Evolutionary conservation across 2,888 invertebrate species (phyloP), one percentile per base, ranked within the genome.

Genomic region (Cancer borealis): DNA sequence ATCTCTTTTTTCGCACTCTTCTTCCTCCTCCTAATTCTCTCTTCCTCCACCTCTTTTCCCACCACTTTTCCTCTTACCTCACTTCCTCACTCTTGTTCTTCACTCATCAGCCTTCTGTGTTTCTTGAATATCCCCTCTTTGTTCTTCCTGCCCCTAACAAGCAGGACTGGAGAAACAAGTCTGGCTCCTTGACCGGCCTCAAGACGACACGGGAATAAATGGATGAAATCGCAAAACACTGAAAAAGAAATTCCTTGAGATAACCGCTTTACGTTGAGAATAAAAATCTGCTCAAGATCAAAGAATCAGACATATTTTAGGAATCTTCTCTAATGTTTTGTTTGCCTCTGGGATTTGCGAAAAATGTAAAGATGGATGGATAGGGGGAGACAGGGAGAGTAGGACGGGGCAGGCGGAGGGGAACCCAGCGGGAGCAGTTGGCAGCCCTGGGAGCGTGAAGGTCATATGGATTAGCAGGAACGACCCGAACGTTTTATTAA

Each of bases 391-490:
- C n/a, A 21, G 45, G 39, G 73, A 14, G 46, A 30, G 66, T 12
- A 66, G 88, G 73, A 46, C 21, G 54, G 93, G 21, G 84, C 21
- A 54, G 54, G 91, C 73, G 30, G 66, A 39, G 17, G 73, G 73
- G 47, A 79, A 26, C 79, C 47, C 47, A 89, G 39, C 39, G 54
- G 91, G 30, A 91, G 49, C 91, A 87, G 94, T 94, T 94, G 94
- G 94, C 49, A 94, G 92, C 94, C 92, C 94, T 94, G 94, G 26
- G 54, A 45, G 88, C 88, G 73, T 92, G 92, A 94, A 94, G 94
- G 94, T 94, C 94, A 89, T 84, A 91, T 92, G 92, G 88, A 92
- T 94, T 92, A 94, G 89, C 93, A 92, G 47, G 79, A 46, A 30
- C 79, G 79, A 87, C 87, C 94, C 94, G 88, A 47, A 39, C 91